A percentile compares a stretch with the other conserved stretches of the same genome.
Conservation (phyloP, 1,140 invertebrate species). For the Drosophila orena region DNA sequence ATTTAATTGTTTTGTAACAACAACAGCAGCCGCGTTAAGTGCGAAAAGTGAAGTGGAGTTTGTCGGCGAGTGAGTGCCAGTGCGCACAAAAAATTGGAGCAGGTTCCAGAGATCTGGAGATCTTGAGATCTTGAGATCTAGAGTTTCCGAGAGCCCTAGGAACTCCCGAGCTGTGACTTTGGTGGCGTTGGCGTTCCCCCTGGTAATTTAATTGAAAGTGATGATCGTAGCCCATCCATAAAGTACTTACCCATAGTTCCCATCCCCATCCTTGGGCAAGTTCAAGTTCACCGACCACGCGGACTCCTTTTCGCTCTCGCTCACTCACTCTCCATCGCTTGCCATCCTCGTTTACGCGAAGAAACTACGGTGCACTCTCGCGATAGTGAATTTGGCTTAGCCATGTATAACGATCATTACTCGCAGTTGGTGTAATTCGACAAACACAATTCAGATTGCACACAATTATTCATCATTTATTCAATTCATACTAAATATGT, state of each 20-base stretch:
- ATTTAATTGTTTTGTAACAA: conserved; percentile 65
- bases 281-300: conserved; percentile 52
- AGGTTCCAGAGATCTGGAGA: conserved; percentile 6
- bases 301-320: neutral
- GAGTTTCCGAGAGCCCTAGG: neutral
- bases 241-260: neutral
- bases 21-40: conserved; percentile 39
- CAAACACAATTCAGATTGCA: too few relatives aligned
- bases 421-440: too few relatives aligned
- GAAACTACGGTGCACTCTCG: neutral
- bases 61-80: conserved; percentile 32
- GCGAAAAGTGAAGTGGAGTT: conserved; percentile 64
- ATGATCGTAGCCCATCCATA: neutral
- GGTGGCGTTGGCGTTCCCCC: conserved; percentile 16
- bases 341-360: neutral
- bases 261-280: conserved; percentile 23
- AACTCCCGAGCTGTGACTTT: neutral
- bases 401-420: neutral
- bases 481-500: too few relatives aligned
- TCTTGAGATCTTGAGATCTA: neutral
- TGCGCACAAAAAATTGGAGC: conserved; percentile 51
- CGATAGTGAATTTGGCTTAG: too few relatives aligned
- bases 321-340: neutral
- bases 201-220: conserved; percentile 11
- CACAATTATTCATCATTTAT: too few relatives aligned